Conservation (phyloP, 2,888 invertebrate genomes). For the Fragum whitleyi region DNA sequence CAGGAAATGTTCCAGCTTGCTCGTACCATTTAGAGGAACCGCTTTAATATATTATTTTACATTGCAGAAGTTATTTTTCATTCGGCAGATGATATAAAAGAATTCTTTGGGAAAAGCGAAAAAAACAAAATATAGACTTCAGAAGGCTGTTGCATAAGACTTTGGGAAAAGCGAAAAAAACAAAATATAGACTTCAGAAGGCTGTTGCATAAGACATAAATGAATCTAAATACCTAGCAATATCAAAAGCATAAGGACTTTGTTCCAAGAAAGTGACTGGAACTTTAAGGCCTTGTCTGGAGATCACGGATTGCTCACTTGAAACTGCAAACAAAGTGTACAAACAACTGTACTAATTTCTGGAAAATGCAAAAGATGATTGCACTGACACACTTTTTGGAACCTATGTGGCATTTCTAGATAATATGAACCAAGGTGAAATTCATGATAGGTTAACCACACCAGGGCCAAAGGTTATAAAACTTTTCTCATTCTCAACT, state of each 20-base stretch:
- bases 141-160: slow-evolving; percentile 45
- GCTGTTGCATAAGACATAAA: slow-evolving; percentile 42
- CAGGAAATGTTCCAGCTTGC: slow-evolving; percentile 10
- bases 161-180: slow-evolving; percentile 13
- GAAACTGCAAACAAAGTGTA: slow-evolving; percentile 42
- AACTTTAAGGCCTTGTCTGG: slow-evolving; percentile 51
- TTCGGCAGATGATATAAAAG: slow-evolving; percentile 31
- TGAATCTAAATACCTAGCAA: slow-evolving; percentile 25
- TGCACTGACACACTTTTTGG: slow-evolving; percentile 28
- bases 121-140: slow-evolving; percentile 29
- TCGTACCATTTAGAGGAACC: slow-evolving; percentile 31
- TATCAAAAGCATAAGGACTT: slow-evolving; percentile 35
- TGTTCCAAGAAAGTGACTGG: slow-evolving; percentile 52
- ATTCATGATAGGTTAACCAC: slow-evolving; percentile 32
- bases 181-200: slow-evolving; percentile 37
- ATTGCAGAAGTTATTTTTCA: slow-evolving; percentile 37
- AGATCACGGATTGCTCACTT: slow-evolving; percentile 43
- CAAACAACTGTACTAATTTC: slow-evolving; percentile 26
- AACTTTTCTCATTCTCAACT: too few species aligned
- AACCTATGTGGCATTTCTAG: slow-evolving; percentile 27
- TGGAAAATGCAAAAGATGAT: slow-evolving; percentile 33
- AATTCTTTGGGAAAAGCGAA: slow-evolving; percentile 24
- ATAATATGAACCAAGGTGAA: slow-evolving; percentile 36
- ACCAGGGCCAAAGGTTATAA: too few species aligned
- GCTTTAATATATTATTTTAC: slow-evolving; percentile 47